Base-by-base conservation (phyloP, 2,113 vertebrate genomes). In the Phalacrocorax pelagicus region DNA sequence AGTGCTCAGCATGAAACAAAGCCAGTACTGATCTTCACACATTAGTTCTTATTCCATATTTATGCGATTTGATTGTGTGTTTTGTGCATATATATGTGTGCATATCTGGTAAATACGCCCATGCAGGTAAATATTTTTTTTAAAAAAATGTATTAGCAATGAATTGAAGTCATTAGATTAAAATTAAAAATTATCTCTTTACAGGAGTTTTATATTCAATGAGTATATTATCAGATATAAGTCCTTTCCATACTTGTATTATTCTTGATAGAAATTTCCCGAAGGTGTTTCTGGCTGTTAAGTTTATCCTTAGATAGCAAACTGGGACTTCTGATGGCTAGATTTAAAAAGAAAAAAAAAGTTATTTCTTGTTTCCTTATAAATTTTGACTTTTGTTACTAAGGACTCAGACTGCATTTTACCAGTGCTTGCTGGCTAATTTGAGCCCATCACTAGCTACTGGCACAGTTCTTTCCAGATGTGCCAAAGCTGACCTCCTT, bases 371-470 rank as follows among this genome's bases (percentile, higher is more conserved):
- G 15, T 73, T 20, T 87, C n/a, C 36, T 96, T 92, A 92, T 95
- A 89, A 88, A 73, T 86, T 97, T 97, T 96, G 52, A 94, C 89
- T 86, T 94, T 97, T 83, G 61, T 91, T 94, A 62, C 42, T 96
- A 96, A 96, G 92, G 91, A 81, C 89, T 96, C 55, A 74, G 90
- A 66, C 52, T 47, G 23, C 24, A 46, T 81, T 86, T 77, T 32
- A 78, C 16, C 13, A n/a, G 17, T 59, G 26, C 5, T 30, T 92
- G 11, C 58, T 83, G 71, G 88, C 19, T 86, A 57, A 88, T 83
- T 52, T 91, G 46, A 94, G 27, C 5, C 38, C 26, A n/a, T 46
- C 14, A 23, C 15, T 54, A 66, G 11, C 46, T 86, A 51, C 59
- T 38, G 38, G 27, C 36, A 47, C 30, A 54, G 29, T 42, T 12